Evolutionary conservation across 2,113 vertebrate genomes (phyloP).

Genomic region (Shinisaurus crocodilurus): DNA sequence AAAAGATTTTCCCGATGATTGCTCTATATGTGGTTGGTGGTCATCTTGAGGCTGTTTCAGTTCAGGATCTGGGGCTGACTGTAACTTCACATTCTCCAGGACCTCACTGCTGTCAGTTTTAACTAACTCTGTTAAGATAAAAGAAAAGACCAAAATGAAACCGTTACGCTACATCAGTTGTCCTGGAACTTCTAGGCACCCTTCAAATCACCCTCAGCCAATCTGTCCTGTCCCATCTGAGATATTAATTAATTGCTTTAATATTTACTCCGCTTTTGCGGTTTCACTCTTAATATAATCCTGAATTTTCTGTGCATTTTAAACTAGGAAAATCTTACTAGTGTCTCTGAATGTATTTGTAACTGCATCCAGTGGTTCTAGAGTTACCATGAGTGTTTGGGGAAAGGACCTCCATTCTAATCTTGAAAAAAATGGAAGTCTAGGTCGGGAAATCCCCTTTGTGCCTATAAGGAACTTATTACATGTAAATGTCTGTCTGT

Average conservation of each 20-base stretch:
- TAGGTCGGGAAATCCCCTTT: neutral
- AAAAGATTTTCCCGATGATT: slow-evolving; percentile 4
- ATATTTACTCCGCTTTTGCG: too few relatives aligned
- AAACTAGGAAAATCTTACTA: neutral
- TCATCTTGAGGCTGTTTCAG: neutral
- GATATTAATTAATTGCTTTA: too few relatives aligned
- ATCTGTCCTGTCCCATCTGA: neutral
- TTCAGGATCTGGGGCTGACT: neutral
- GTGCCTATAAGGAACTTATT: neutral
- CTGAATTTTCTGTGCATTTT: neutral
- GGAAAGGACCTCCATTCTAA: neutral
- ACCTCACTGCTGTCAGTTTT: slow-evolving; percentile 59
- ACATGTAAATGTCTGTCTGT: too few relatives aligned
- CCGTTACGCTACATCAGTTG: neutral
- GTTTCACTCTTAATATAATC: neutral
- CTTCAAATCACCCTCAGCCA: neutral
- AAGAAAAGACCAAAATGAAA: neutral
- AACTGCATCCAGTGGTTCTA: neutral
- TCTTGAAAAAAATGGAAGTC: neutral
- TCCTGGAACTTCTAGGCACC: neutral
- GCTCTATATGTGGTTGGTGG: neutral
- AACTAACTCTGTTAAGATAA: slow-evolving; percentile 67
- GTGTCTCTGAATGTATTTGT: neutral
- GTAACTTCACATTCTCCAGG: slow-evolving; percentile 18
- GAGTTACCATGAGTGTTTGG: neutral